phyloP scores from a whole-genome alignment of 2,888 invertebrate genomes.

The Euzetes globulus region DNA sequence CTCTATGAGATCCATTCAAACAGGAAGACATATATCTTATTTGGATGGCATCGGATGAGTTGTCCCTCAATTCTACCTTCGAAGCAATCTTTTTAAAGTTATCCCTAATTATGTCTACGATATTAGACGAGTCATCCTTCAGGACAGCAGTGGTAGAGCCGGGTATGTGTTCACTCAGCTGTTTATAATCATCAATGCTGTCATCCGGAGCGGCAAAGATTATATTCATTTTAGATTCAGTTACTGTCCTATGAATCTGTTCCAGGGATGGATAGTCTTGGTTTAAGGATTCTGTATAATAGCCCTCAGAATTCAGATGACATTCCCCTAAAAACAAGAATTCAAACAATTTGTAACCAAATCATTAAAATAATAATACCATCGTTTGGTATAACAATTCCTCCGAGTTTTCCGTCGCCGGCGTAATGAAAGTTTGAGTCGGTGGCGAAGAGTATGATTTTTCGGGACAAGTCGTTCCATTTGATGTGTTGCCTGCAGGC shows the following conservation, averaged over 20 bases:
- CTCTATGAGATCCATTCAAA: slow-evolving; percentile 54
- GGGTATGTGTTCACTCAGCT: slow-evolving; percentile 76
- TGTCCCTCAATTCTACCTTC: slow-evolving; percentile 82
- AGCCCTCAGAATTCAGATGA: slow-evolving; percentile 80
- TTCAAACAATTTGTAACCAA: not conserved
- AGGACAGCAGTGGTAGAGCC: slow-evolving; percentile 83
- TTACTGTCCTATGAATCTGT: slow-evolving; percentile 66
- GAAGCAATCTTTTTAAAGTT: slow-evolving; percentile 91
- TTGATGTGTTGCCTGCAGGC: slow-evolving; percentile 78
- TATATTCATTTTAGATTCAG: slow-evolving; percentile 87
- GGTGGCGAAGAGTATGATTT: slow-evolving; percentile 91
- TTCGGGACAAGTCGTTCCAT: slow-evolving; percentile 86
- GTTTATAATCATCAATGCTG: slow-evolving; percentile 72
- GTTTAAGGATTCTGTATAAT: slow-evolving; percentile 63
- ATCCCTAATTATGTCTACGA: slow-evolving; percentile 83
- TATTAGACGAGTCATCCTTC: slow-evolving; percentile 86
- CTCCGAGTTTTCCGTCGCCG: slow-evolving; percentile 93
- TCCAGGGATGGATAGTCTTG: slow-evolving; percentile 97
- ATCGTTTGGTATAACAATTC: slow-evolving; percentile 87
- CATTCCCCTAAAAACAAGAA: slow-evolving; percentile 52
- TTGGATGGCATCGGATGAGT: slow-evolving; percentile 70
- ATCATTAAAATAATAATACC: slow-evolving; percentile 50
- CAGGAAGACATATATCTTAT: slow-evolving; percentile 67
- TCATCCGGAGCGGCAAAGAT: slow-evolving; percentile 91
- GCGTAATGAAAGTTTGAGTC: slow-evolving; percentile 99